Evolutionary conservation across 1,140 invertebrate species (phyloP), one percentile per base, ranked within the genome.

Genomic region (Brachionus sp.): DNA sequence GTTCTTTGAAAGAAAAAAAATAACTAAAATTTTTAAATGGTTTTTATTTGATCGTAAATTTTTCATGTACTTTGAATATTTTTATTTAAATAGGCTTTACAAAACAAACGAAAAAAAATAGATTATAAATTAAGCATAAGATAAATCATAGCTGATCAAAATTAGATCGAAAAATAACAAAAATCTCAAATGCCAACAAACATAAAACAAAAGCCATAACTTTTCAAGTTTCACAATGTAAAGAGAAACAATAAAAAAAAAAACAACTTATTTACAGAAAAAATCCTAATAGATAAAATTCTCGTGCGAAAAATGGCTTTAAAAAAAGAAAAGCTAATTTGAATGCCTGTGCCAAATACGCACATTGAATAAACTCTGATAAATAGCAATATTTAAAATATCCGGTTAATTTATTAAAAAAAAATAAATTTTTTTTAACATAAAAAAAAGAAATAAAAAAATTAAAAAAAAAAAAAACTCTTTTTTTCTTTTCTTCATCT

Each of bases 11-110:
- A 57, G 7, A 57, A 57, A 57, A 57, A n/a, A 19, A 62, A 19
- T 25, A 16, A 62, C n/a, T n/a, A 19, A 62, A 62, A n/a, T 19
- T 62, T 62, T 62, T 16, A 62, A 62, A 62, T 62, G 53, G 53
- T n/a, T 62, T 62, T 62, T 62, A 62, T 62, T 62, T 62, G 16
- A 1, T 62, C 23, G 53, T 62, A 19, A 62, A 62, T n/a, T 19
- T 62, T 25, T 16, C 23, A 5, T 62, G n/a, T n/a, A 62, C 7
- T 62, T 62, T 62, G 7, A 29, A 9, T 66, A 25, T 66, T 66
- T 66, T 66, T n/a, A 62, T 16, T 66, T 66, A 70, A 70, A 70
- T 39, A 70, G 66, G 66, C 66, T 70, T 70, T 70, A 70, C 66
- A 70, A 70, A 70, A 70, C n/a, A n/a, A n/a, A n/a, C n/a, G n/a